Base-by-base conservation (phyloP, 2,113 vertebrate genomes). In the Tetraodon nigroviridis region DNA sequence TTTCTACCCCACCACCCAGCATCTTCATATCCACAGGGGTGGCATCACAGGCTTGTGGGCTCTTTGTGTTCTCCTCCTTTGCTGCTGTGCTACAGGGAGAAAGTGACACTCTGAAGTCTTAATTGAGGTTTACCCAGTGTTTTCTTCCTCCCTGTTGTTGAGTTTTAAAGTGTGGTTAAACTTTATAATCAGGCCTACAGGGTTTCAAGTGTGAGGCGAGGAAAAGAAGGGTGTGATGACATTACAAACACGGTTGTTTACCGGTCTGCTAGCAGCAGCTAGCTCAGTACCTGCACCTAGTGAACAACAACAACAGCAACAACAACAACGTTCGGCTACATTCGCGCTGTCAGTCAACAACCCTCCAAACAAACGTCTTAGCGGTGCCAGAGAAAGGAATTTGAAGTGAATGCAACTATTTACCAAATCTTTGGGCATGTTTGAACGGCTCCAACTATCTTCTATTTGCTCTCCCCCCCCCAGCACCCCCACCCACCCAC, bases 151-250 rank as follows among this genome's bases (percentile, higher is more conserved):
- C 32, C 58, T 67, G 80, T 84, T 85, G 80, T 84, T 70, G 81
- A 73, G 80, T 52, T 71, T 76, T 83, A 78, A 83, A 83, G 86
- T 79, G 84, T 18, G 77, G 61, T 87, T 86, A 80, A 87, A 85
- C 82, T 88, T 88, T 88, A 85, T 88, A 88, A 88, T 88, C 87
- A 88, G 67, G 84, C 85, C 87, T 82, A 87, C 85, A 85, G 87
- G 85, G 87, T 84, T 71, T 84, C 61, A 58, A 60, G 79, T 61
- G 78, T 50, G 61, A 62, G 62, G 80, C 67, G 21, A 41, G 60
- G 60, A 76, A 51, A 55, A 72, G 52, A 68, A 71, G 44, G 32
- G 27, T 81, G 74, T 84, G 83, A 78, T 77, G 87, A 82, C 84
- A 80, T 80, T 82, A 87, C 80, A 86, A 86, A 87, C 80, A 76